phyloP scores from a whole-genome alignment of 2,113 vertebrate species.

The Ivindomyrus marchei region DNA sequence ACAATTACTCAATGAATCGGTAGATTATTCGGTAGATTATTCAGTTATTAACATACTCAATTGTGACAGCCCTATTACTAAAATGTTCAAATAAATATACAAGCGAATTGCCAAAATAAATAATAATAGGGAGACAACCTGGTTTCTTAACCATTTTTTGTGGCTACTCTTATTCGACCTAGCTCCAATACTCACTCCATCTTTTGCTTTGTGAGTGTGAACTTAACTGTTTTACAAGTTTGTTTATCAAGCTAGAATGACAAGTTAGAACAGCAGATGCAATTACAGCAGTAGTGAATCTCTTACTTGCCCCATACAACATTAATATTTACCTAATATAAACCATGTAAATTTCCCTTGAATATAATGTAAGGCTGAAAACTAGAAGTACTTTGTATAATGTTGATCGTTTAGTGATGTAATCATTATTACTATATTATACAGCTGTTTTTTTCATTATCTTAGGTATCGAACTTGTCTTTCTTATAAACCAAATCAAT shows the following conservation, averaged over 20 bases:
- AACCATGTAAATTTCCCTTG: not conserved
- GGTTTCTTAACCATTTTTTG: not conserved
- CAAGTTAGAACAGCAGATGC: too few species aligned
- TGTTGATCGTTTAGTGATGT: not conserved
- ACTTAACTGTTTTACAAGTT: not conserved
- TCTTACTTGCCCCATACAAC: not conserved
- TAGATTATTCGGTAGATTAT: too few species aligned
- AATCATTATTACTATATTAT: not conserved
- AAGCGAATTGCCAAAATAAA: not conserved
- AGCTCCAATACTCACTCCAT: not conserved
- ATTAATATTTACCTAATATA: not conserved
- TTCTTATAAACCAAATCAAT: not conserved
- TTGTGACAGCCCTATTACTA: not conserved
- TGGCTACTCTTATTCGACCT: not conserved
- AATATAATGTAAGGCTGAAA: not conserved
- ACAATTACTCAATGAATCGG: too few species aligned
- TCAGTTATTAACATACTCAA: too few species aligned
- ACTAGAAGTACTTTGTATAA: not conserved
- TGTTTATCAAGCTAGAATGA: not conserved
- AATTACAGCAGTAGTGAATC: not conserved
- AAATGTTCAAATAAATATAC: not conserved
- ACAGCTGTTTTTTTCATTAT: not conserved
- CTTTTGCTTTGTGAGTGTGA: not conserved
- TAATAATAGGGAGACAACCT: not conserved
- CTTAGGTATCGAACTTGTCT: not conserved